phyloP scores from a whole-genome alignment of 2,797 vertebrate species.

The Chaetodon trifasciatus region DNA sequence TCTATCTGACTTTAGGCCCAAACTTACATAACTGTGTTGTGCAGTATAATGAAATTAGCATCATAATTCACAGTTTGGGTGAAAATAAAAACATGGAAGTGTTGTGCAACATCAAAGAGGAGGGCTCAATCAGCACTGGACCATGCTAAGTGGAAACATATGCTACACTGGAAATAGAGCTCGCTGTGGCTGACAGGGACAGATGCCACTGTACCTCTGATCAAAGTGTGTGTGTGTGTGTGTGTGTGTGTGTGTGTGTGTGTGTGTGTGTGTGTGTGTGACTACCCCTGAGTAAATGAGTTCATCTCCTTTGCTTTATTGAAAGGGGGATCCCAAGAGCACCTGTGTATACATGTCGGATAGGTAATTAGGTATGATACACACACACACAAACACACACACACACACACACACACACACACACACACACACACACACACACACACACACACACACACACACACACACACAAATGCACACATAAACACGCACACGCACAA shows the following conservation, averaged over 20 bases:
- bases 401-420: slow-evolving; percentile 9
- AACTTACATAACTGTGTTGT: slow-evolving; percentile 21
- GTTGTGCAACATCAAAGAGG: slow-evolving; percentile 63
- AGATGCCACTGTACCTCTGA: slow-evolving; percentile 60
- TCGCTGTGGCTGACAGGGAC: slow-evolving; percentile 52
- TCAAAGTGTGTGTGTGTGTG: slow-evolving; percentile 63
- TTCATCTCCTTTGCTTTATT: slow-evolving; percentile 29
- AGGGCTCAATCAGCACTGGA: slow-evolving; percentile 12
- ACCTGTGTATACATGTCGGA: slow-evolving; percentile 32
- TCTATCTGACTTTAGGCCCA: slow-evolving; percentile 12
- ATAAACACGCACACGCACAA: not conserved
- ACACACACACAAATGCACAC: slow-evolving; percentile 19
- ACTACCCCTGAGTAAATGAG: not conserved
- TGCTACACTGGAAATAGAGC: slow-evolving; percentile 56
- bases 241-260: slow-evolving; percentile 12
- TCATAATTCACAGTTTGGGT: slow-evolving; percentile 30
- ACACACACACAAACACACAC: slow-evolving; percentile 1
- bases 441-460: slow-evolving; percentile 2
- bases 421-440: slow-evolving; percentile 10
- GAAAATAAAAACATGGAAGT: slow-evolving; percentile 36
- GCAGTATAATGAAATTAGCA: slow-evolving; percentile 32
- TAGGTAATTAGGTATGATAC: slow-evolving; percentile 43
- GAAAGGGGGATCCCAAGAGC: slow-evolving; percentile 29
- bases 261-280: slow-evolving; percentile 5
- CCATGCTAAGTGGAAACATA: slow-evolving; percentile 57